Base-by-base conservation (phyloP, 2,888 invertebrate genomes). In the Ichneumon xanthorius region DNA sequence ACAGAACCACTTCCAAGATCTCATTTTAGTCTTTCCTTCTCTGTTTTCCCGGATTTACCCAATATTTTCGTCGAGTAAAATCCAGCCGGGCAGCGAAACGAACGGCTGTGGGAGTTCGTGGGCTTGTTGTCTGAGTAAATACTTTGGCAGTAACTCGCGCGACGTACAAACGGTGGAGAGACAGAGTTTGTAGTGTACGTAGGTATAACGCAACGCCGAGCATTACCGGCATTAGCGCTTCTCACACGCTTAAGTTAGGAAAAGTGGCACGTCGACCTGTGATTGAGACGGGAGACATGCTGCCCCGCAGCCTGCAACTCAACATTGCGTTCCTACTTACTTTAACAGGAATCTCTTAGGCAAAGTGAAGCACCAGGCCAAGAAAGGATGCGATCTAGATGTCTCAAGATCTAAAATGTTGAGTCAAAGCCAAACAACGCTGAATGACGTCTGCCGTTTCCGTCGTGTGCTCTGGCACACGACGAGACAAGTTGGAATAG, bases 121-220 rank as follows among this genome's bases (percentile, higher is more conserved):
- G 80, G 73, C 87, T 88, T 87, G 88, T 87, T 88, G 85, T 87
- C 85, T 84, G 76, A 84, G 86, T 87, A 87, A 88, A 88, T 87
- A 87, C 76, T 84, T 80, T 76, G 53, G 78, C 75, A 22, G 58
- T 26, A 26, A 26, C 58, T 22, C 58, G 22, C 63, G 16, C 30
- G 63, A 30, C 63, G 16, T 33, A 26, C 6, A 4, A 33, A 63
- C 30, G 33, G 16, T 1, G 16, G n/a, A 73, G 30, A 50, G 53
- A 73, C 72, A 11, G 55, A 65, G 48, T 61, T 50, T 19, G 37
- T 26, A 40, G 50, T 61, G 67, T 72, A 33, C 55, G 14, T 67
- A 71, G 71, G 73, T 72, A 61, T 71, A 80, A 86, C 68, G 67
- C 76, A 76, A 77, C 72, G 76, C 40, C 40, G 70, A 37, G 78